These are phyloP conservation scores for Ctenosaura bakeri DNA, from an alignment of 2,797 vertebrate genomes.

Conservation along the genomic window DNA sequence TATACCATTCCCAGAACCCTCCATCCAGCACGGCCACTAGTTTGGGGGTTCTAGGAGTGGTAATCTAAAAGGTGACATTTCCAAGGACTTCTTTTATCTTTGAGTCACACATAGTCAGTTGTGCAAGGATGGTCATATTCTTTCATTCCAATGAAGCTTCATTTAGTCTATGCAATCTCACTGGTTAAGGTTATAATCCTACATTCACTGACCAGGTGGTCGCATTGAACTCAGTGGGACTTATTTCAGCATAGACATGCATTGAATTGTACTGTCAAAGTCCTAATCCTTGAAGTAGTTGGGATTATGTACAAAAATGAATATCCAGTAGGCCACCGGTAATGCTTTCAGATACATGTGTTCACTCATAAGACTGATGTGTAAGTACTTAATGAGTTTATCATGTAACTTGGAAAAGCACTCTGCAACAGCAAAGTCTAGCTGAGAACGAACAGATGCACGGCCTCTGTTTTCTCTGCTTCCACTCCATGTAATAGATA, in stretches of 20 bases:
- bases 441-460: slow-evolving; percentile 37
- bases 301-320: neutral
- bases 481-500: slow-evolving; percentile 10
- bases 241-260: too few relatives aligned
- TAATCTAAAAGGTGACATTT: too few relatives aligned
- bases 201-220: neutral
- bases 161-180: neutral
- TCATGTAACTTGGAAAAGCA: neutral
- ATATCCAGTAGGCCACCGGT: neutral
- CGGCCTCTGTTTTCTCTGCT: slow-evolving; percentile 3
- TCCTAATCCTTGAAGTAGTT: neutral
- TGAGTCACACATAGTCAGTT: too few relatives aligned
- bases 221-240: too few relatives aligned
- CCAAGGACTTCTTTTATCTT: too few relatives aligned
- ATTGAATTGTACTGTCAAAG: too few relatives aligned
- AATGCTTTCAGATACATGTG: slow-evolving; percentile 19
- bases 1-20: too few relatives aligned
- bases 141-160: neutral
- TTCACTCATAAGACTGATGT: slow-evolving; percentile 12
- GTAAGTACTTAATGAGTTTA: slow-evolving; percentile 7
- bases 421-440: slow-evolving; percentile 16
- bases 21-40: too few relatives aligned
- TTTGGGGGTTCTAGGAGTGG: too few relatives aligned
- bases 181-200: neutral
- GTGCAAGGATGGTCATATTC: too few relatives aligned